Evolutionary conservation across 2,797 vertebrate species (phyloP).

Genomic region (Amblyopsis hoosieri): DNA sequence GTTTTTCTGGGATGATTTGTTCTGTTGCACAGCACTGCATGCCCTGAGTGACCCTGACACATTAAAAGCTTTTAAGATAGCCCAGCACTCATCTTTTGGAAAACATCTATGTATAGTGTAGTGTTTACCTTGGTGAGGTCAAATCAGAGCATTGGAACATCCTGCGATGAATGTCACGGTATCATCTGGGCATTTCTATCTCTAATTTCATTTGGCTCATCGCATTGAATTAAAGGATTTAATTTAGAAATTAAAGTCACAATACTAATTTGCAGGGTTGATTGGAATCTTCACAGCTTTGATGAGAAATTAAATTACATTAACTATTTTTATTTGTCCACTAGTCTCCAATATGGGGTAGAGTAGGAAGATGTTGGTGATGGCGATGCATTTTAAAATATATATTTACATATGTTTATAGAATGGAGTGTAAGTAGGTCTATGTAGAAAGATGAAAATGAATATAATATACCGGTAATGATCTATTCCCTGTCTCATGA

Average conservation of each 20-base stretch:
- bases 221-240: constrained; percentile 54
- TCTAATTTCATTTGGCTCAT: constrained; percentile 50
- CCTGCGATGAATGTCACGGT: too few relatives aligned
- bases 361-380: neutral
- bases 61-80: constrained; percentile 29
- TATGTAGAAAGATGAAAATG: too few relatives aligned
- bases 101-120: too few relatives aligned
- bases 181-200: constrained; percentile 28
- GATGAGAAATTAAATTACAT: constrained; percentile 31
- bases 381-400: neutral
- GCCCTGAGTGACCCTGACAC: constrained; percentile 12
- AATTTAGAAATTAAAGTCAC: constrained; percentile 53
- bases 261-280: constrained; percentile 45
- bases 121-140: too few relatives aligned
- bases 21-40: constrained; percentile 14
- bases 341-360: neutral
- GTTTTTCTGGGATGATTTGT: constrained; percentile 37
- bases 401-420: too few relatives aligned
- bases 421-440: too few relatives aligned
- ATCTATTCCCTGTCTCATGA: too few relatives aligned
- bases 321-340: constrained; percentile 22
- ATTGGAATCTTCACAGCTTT: constrained; percentile 23
- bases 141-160: too few relatives aligned
- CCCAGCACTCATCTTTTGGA: too few relatives aligned
- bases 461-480: too few relatives aligned